Percentiles rank a stretch among this genome's conserved stretches.
phyloP scores from a whole-genome alignment of 2,113 vertebrate genomes.

The Syrmaticus mikado region DNA sequence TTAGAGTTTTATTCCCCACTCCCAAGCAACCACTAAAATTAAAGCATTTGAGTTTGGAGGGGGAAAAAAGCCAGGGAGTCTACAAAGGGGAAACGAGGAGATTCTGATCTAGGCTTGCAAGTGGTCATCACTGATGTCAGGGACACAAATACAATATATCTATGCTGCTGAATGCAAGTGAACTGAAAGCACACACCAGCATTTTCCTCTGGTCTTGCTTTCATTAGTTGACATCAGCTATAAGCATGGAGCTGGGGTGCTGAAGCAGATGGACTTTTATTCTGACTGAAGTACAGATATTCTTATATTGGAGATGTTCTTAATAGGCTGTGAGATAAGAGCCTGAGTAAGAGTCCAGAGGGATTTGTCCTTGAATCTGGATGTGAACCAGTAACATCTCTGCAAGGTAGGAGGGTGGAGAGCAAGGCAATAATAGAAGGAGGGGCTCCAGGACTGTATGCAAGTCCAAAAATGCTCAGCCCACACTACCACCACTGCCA shows the following conservation, averaged over 20 bases:
- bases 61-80: not conserved
- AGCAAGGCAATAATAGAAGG: not conserved
- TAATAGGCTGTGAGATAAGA: not conserved
- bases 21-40: not conserved
- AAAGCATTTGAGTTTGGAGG: not conserved
- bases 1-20: not conserved
- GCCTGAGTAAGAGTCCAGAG: not conserved
- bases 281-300: not conserved
- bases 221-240: not conserved
- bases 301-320: not conserved
- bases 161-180: not conserved
- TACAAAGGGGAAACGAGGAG: not conserved
- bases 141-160: not conserved
- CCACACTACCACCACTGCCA: not conserved
- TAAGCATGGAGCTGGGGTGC: not conserved
- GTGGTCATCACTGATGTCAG: not conserved
- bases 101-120: not conserved
- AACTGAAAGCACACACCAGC: accelerated
- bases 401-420: not conserved
- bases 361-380: constrained; percentile 24
- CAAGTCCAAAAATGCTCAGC: not conserved
- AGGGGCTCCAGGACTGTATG: not conserved
- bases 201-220: not conserved
- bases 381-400: not conserved
- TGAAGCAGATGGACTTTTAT: not conserved